Conservation (phyloP, 2,888 invertebrate genomes). For the Xylota segnis region DNA sequence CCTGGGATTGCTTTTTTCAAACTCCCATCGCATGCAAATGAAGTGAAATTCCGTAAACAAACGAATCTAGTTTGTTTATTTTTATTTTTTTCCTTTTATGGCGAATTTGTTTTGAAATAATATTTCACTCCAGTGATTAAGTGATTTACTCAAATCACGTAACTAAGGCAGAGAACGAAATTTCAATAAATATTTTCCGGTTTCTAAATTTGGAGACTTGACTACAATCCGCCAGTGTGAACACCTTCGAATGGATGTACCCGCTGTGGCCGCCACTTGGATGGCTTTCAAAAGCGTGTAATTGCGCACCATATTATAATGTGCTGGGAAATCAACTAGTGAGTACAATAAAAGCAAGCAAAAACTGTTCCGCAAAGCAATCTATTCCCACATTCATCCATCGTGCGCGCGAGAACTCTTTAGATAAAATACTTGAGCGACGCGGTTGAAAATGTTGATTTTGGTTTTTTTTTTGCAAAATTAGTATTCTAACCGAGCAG, state of each 20-base stretch:
- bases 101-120: background rate
- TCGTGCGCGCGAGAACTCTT: conserved; percentile 54
- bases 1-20: background rate
- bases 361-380: conserved; percentile 48
- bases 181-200: conserved; percentile 57
- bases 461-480: conserved; percentile 33
- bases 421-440: conserved; percentile 45
- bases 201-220: conserved; percentile 52
- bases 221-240: conserved; percentile 29
- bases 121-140: conserved; percentile 19
- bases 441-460: conserved; percentile 38
- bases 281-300: conserved; percentile 34
- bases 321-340: conserved; percentile 12
- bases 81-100: no score
- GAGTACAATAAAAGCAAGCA: conserved; percentile 17
- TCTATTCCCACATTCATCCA: conserved; percentile 46
- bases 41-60: conserved; percentile 36
- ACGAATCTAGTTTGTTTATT: background rate
- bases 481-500: conserved; percentile 63
- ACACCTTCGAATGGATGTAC: conserved; percentile 38
- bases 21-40: conserved; percentile 34
- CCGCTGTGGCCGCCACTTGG: conserved; percentile 18
- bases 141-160: conserved; percentile 54
- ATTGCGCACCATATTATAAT: conserved; percentile 37
- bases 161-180: conserved; percentile 29